Base-by-base conservation (phyloP, 2,888 invertebrate species). In the Cosmia pyralina region DNA sequence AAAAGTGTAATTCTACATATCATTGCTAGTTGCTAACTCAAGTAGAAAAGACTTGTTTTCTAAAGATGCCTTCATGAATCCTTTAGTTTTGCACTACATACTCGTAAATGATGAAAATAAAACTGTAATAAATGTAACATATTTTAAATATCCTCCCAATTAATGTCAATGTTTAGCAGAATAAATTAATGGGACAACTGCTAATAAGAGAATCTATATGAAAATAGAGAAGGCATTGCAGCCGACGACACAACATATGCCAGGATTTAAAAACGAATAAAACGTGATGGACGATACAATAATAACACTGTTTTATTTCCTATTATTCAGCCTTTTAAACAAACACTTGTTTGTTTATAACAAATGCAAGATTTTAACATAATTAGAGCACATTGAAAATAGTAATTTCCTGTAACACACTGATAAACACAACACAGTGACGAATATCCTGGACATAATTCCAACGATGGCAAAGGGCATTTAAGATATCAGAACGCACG, bases 361-460 rank as follows among this genome's bases (percentile, higher is more conserved):
- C 44, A 59, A 55, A 66, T 28, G 46, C 8, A 65, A 58, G 41
- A 41, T 41, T 65, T 62, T 46, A 57, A 65, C 34, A 57, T n/a
- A 77, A 64, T 50, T 55, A 70, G 55, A 48, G 41, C 44, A 52
- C 58, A 64, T 41, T 28, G 8, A 34, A 60, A 59, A 53, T 48
- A 50, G 62, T 65, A 67, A 77, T 85, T 84, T 82, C 83, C 84
- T 82, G 83, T 80, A 75, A 66, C 74, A 50, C 52, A 71, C 65
- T 68, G 82, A 85, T 77, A 79, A 82, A 72, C 73, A 62, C n/a
- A 73, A 58, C 59, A 70, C 63, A 69, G 65, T 80, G 76, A 80
- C 76, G 66, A 71, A 77, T 82, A 83, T 80, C 74, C 78, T 79
- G 82, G 58, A 38, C 75, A 65, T 67, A 67, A 81, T 69, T 83